Conservation (phyloP, 2,797 vertebrate genomes). For the Merluccius polli region DNA sequence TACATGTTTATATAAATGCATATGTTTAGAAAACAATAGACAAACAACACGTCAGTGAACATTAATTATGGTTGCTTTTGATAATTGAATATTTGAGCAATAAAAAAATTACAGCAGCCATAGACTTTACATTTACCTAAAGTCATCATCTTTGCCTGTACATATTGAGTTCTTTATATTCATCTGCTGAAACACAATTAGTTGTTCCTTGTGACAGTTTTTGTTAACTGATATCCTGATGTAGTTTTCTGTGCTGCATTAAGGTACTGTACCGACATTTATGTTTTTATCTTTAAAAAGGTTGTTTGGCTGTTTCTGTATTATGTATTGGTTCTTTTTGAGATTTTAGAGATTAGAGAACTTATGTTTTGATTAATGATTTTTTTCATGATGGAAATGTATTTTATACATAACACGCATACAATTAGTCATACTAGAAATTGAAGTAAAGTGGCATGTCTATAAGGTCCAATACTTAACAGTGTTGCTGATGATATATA, state of each 20-base stretch:
- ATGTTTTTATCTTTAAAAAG: background rate
- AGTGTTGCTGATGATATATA: background rate
- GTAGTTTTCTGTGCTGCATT: background rate
- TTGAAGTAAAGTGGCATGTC: background rate
- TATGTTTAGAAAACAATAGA: background rate
- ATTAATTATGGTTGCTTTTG: background rate
- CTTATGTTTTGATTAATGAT: too few species aligned
- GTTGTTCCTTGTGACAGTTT: slow-evolving; percentile 56
- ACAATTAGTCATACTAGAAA: background rate
- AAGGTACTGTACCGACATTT: background rate
- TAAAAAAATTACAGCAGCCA: background rate
- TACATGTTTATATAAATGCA: too few species aligned
- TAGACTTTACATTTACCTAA: background rate
- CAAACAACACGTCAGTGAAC: background rate
- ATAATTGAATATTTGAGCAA: background rate
- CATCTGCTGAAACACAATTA: slow-evolving; percentile 55
- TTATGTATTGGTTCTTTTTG: background rate
- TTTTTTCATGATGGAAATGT: too few species aligned
- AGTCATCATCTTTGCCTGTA: slow-evolving; percentile 13
- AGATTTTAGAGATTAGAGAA: too few species aligned
- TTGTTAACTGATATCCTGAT: slow-evolving; percentile 16
- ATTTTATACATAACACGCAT: too few species aligned
- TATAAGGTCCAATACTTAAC: background rate
- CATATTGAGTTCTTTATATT: slow-evolving; percentile 47
- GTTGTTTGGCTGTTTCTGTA: background rate